These are phyloP conservation scores for Psephotus haematonotus DNA, from an alignment of 2,113 vertebrate genomes.

Conservation along the genomic window DNA sequence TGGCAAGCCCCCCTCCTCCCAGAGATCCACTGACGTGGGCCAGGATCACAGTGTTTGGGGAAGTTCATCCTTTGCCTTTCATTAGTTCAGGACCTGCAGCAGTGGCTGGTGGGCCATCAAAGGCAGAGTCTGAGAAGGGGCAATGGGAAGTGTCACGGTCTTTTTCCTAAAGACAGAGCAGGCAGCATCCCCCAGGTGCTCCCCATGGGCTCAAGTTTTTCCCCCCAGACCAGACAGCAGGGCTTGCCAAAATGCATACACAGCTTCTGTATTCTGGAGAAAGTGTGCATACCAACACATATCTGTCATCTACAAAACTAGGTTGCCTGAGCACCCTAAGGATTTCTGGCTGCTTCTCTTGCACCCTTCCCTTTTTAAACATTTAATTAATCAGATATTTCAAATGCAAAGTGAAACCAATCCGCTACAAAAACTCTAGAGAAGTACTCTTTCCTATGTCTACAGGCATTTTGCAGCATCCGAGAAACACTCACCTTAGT, in stretches of 20 bases:
- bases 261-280: neutral
- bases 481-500: conserved; percentile 86
- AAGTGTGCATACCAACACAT: neutral
- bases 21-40: neutral
- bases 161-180: neutral
- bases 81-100: neutral
- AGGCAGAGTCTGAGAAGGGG: neutral
- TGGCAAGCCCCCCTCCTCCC: neutral
- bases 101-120: neutral
- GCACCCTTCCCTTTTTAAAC: neutral
- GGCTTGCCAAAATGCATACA: neutral
- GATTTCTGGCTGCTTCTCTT: neutral
- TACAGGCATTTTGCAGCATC: neutral
- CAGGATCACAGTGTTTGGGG: neutral
- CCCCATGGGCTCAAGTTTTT: neutral
- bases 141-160: neutral
- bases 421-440: neutral
- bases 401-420: neutral
- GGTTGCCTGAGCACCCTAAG: neutral
- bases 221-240: neutral
- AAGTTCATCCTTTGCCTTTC: neutral
- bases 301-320: neutral
- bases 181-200: neutral
- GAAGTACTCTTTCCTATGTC: neutral
- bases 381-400: neutral